Conservation (phyloP, 1,140 invertebrate species). For the Drosophila varians region DNA sequence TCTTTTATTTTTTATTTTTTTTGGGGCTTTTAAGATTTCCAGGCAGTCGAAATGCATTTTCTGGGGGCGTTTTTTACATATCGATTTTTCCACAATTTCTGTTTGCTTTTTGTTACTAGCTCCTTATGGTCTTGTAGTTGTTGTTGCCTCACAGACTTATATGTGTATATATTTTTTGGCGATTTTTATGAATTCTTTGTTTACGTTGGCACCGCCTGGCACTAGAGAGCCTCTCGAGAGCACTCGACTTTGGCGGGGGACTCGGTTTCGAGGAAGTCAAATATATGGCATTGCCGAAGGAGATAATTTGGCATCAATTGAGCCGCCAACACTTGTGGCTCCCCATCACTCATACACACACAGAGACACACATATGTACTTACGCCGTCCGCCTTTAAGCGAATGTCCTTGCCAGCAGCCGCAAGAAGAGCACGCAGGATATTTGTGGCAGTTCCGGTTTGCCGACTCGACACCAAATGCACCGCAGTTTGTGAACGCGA, state of each 20-base stretch:
- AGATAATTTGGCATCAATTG: conserved; percentile 48
- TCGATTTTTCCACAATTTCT: conserved; percentile 73
- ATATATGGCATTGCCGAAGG: neutral
- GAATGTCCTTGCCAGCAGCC: conserved; percentile 93
- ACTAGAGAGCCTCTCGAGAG: conserved; percentile 51
- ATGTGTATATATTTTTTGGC: conserved; percentile 30
- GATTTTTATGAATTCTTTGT: conserved; percentile 76
- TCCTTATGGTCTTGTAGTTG: conserved; percentile 11
- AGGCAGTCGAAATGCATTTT: conserved; percentile 62
- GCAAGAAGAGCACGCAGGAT: conserved; percentile 93
- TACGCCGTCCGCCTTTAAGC: conserved; percentile 93
- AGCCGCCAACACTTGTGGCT: conserved; percentile 63
- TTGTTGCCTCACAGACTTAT: conserved; percentile 15
- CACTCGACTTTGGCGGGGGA: conserved; percentile 36
- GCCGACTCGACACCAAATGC: conserved; percentile 94
- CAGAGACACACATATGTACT: conserved; percentile 80
- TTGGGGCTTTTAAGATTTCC: conserved; percentile 14
- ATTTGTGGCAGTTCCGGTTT: conserved; percentile 94
- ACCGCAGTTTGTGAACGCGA: conserved; percentile 92
- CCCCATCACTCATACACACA: conserved; percentile 9
- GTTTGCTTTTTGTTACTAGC: conserved; percentile 53
- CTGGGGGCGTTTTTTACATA: conserved; percentile 49
- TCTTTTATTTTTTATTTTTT: conserved; percentile 41
- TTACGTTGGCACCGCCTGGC: conserved; percentile 80
- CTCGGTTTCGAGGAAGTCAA: neutral